Percentiles rank a stretch among this genome's conserved stretches.
Conservation (phyloP, 2,113 vertebrate genomes). For the Stegostoma tigrinum region DNA sequence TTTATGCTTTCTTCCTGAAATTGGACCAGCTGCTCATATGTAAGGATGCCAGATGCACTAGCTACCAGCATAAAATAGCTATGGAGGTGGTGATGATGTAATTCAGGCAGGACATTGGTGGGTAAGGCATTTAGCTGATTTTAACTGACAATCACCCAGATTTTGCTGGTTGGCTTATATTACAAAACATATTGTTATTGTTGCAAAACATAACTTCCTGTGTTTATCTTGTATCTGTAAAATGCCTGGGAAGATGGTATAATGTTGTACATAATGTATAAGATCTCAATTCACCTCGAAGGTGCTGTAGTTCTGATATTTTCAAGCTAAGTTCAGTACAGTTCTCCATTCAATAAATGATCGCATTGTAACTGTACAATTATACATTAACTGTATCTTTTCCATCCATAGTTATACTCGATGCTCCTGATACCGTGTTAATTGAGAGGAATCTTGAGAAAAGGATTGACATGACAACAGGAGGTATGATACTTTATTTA, state of each 20-base stretch:
- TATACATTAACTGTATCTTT: neutral
- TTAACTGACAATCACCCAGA: neutral
- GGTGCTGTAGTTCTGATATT: too few relatives aligned
- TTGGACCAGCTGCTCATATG: neutral
- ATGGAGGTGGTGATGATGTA: neutral
- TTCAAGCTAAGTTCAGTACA: neutral
- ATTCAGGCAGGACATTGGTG: neutral
- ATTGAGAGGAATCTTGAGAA: conserved; percentile 71
- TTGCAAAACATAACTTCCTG: neutral
- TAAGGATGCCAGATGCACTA: neutral
- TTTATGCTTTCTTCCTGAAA: neutral
- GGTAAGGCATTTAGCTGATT: neutral
- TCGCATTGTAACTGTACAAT: neutral
- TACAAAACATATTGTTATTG: neutral
- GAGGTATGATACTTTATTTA: conserved; percentile 56
- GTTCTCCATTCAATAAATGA: neutral
- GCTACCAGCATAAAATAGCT: neutral
- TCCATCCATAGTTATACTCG: conserved; percentile 64
- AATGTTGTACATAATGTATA: neutral
- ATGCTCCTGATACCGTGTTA: conserved; percentile 69
- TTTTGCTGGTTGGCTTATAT: neutral
- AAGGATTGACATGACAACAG: conserved; percentile 66
- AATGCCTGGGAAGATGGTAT: neutral
- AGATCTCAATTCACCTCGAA: neutral
- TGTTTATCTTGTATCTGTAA: neutral